Evolutionary conservation across 2,888 invertebrate species (phyloP).

Genomic region (Atrina japonica): DNA sequence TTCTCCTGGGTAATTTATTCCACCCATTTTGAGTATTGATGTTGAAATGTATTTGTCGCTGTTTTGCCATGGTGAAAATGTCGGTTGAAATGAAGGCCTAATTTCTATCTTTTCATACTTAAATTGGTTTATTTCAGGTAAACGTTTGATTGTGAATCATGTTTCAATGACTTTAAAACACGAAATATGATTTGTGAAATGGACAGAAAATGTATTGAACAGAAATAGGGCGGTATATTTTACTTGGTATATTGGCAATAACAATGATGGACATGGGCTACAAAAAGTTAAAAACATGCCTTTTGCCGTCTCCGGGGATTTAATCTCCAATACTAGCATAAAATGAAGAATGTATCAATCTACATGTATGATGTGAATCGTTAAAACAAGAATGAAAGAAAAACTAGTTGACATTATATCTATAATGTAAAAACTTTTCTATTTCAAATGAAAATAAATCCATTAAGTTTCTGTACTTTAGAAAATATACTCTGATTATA

Average conservation of each 20-base stretch:
- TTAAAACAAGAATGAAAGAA: too few species aligned
- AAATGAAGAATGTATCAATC: neutral
- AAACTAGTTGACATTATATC: too few species aligned
- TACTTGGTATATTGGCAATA: neutral
- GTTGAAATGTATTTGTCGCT: neutral
- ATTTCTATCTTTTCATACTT: constrained; percentile 11
- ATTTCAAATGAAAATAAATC: too few species aligned
- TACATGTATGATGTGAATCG: constrained; percentile 14
- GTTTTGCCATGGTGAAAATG: neutral
- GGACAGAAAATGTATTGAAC: constrained; percentile 13
- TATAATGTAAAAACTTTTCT: too few species aligned
- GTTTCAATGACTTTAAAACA: constrained; percentile 10
- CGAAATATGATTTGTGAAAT: constrained; percentile 11
- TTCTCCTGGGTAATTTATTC: too few species aligned
- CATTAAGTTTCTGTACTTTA: too few species aligned
- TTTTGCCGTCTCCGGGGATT: neutral
- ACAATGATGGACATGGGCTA: neutral
- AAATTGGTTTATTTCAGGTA: constrained; percentile 11
- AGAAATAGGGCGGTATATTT: constrained; percentile 13
- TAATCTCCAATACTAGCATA: neutral
- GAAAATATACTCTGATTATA: too few species aligned
- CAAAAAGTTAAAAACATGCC: neutral
- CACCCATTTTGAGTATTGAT: too few species aligned
- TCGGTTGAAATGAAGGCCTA: neutral
- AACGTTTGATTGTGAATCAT: constrained; percentile 5